Percentiles rank a stretch among this genome's conserved stretches.
Evolutionary conservation across 2,113 vertebrate species (phyloP).

Genomic region (Trogon surrucura): DNA sequence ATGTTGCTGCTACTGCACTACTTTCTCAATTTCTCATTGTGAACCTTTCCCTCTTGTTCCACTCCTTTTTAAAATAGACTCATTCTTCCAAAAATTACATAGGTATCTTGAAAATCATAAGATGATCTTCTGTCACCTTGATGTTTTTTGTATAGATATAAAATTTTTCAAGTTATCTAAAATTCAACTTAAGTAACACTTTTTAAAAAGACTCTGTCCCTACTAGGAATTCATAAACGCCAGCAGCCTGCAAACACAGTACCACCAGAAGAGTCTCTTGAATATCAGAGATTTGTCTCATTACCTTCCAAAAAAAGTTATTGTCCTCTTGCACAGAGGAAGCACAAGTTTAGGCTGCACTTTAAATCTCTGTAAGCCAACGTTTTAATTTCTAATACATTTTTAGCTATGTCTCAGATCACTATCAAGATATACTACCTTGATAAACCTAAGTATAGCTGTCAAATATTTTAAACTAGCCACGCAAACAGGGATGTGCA

Average conservation of each 20-base stretch:
- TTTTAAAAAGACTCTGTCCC: background rate
- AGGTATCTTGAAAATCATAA: background rate
- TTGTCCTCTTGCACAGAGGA: background rate
- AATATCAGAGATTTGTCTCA: background rate
- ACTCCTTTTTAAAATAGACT: background rate
- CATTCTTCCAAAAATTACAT: background rate
- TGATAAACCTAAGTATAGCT: background rate
- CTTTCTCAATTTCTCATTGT: background rate
- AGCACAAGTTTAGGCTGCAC: background rate
- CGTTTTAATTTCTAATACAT: background rate
- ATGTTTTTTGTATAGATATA: background rate
- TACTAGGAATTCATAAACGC: background rate
- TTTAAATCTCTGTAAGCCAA: background rate
- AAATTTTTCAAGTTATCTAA: background rate
- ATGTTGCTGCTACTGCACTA: background rate
- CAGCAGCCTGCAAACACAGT: background rate
- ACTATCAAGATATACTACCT: background rate
- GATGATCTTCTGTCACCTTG: background rate
- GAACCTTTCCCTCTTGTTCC: background rate
- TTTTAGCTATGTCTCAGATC: background rate
- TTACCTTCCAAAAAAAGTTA: background rate
- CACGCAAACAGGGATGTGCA: background rate
- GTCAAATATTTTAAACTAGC: background rate
- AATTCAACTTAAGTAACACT: background rate
- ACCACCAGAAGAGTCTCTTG: background rate